phyloP scores from a whole-genome alignment of 2,113 vertebrate species.

The Gavialis gangeticus region DNA sequence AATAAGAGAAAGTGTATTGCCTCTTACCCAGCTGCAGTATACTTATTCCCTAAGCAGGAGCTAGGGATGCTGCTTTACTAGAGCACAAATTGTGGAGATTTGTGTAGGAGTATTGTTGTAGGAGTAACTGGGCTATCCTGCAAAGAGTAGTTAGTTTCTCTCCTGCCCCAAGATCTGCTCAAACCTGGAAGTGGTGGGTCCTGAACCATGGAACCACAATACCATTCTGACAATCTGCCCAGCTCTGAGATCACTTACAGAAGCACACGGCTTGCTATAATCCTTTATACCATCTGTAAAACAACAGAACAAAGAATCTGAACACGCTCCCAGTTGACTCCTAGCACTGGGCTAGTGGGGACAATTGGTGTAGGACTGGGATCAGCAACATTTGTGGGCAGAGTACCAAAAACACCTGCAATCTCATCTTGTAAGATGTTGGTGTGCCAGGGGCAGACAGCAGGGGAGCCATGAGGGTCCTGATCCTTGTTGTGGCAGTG shows the following conservation, averaged over 20 bases:
- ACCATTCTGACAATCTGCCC: not conserved
- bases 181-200: not conserved
- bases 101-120: not conserved
- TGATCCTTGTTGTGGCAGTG: no score
- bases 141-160: not conserved
- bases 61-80: not conserved
- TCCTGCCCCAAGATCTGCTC: not conserved
- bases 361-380: not conserved
- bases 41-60: not conserved
- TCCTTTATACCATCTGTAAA: not conserved
- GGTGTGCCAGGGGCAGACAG: no score
- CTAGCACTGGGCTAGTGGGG: not conserved
- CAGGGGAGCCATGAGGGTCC: no score
- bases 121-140: not conserved
- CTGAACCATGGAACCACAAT: not conserved
- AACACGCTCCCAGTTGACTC: not conserved
- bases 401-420: no score
- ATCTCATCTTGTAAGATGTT: no score
- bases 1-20: no score
- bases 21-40: no score
- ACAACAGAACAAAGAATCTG: not conserved
- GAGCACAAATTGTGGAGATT: not conserved
- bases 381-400: not conserved
- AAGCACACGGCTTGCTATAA: not conserved
- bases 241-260: not conserved